Conservation (phyloP, 1,140 invertebrate genomes). For the silkworm (Bombyx mori) region ASM3026992v2 NC_085129.1:10042001-10042500, state of each 20-base stretch:
- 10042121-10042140: no score
- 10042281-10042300: neutral
- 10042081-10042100: no score
- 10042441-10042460: constrained; percentile 40
- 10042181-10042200: constrained; percentile 46
- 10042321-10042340: no score
- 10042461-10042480: constrained; percentile 53
- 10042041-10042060: no score
- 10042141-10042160: constrained; percentile 33
- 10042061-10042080: no score
- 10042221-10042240: constrained; percentile 24
- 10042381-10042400: no score
- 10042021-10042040: no score
- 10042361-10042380: no score
- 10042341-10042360: no score
- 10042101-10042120: no score
- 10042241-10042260: constrained; percentile 35
- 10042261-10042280: constrained; percentile 57
- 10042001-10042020: no score
- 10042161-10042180: constrained; percentile 36
- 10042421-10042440: constrained; percentile 1
- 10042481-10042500: constrained; percentile 35
- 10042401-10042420: neutral
- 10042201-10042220: constrained; percentile 44
- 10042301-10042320: no score